Conservation (phyloP, 2,113 vertebrate genomes). For the Stigmatopora nigra region DNA sequence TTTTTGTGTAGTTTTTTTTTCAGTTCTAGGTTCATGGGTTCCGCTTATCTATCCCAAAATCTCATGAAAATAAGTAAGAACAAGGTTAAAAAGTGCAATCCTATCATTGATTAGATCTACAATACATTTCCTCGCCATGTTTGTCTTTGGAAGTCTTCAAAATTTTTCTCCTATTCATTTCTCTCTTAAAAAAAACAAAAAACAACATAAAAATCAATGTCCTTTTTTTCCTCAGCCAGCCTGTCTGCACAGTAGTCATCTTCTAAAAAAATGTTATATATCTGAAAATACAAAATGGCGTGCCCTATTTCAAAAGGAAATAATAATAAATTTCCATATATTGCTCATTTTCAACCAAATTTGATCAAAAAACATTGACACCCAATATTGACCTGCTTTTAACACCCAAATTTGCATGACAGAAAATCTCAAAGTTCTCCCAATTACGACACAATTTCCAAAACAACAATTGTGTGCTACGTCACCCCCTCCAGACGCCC, state of each 20-base stretch:
- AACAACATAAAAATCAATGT: background rate
- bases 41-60: constrained; percentile 16
- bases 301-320: too few species aligned
- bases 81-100: constrained; percentile 16
- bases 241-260: constrained; percentile 19
- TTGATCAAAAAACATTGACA: too few species aligned
- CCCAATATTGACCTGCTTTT: too few species aligned
- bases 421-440: constrained; percentile 8
- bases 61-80: background rate
- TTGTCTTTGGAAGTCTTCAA: constrained; percentile 50
- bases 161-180: constrained; percentile 22
- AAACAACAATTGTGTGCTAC: constrained; percentile 34
- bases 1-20: too few species aligned
- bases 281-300: too few species aligned
- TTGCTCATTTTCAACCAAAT: too few species aligned
- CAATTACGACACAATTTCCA: constrained; percentile 20
- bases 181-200: background rate
- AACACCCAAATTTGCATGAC: too few species aligned
- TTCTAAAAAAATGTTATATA: too few species aligned
- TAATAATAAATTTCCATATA: too few species aligned
- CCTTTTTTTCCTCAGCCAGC: background rate
- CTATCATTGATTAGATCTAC: constrained; percentile 48
- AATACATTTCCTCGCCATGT: constrained; percentile 49
- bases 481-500: constrained; percentile 30
- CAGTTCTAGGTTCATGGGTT: background rate